Conservation (phyloP, 2,113 vertebrate species). For the Brachyistius frenatus region DNA sequence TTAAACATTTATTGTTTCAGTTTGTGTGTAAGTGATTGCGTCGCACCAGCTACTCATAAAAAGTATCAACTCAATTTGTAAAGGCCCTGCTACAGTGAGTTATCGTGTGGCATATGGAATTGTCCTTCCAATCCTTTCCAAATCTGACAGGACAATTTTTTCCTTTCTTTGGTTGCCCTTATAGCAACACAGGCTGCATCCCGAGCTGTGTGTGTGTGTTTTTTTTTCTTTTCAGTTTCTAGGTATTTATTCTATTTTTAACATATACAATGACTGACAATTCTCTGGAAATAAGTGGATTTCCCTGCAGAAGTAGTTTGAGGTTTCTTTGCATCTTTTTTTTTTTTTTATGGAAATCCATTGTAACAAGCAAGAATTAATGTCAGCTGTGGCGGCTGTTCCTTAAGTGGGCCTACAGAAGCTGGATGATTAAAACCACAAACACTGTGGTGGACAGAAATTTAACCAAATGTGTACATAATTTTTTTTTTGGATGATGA, state of each 20-base stretch:
- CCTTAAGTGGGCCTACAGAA: neutral
- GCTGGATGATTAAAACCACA: neutral
- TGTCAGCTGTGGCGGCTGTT: neutral
- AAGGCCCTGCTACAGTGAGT: neutral
- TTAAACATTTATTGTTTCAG: neutral
- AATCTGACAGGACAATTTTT: neutral
- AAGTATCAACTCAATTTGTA: neutral
- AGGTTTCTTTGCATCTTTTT: neutral
- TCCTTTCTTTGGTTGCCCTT: neutral
- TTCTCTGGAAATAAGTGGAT: neutral
- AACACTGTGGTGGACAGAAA: neutral
- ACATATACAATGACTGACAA: neutral
- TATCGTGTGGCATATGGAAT: neutral
- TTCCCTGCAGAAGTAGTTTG: neutral
- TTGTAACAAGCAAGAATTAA: neutral
- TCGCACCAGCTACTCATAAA: slow-evolving; percentile 6
- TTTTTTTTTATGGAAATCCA: neutral
- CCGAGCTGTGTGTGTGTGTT: neutral
- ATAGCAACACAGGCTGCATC: neutral
- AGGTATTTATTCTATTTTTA: neutral
- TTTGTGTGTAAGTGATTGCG: neutral
- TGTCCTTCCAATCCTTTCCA: neutral
- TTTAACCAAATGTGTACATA: neutral
- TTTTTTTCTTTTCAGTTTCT: neutral
- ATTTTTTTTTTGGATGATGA: neutral